Evolutionary conservation across 2,113 vertebrate species (phyloP).

Genomic region (Galeopterus variegatus): DNA sequence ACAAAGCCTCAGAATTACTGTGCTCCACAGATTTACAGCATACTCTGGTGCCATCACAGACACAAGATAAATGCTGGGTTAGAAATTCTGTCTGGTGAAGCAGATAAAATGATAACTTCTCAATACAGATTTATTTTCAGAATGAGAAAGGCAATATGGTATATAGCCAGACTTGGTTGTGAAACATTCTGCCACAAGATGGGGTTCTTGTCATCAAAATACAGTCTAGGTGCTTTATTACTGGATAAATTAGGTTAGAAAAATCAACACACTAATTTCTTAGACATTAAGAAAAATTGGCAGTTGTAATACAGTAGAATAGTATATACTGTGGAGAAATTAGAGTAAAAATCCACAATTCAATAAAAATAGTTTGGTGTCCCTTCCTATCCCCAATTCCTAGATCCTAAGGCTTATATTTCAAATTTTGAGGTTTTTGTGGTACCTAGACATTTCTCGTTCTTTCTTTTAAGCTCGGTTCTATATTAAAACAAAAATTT

Average conservation of each 20-base stretch:
- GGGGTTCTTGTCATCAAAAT: constrained; percentile 69
- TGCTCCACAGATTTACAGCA: constrained; percentile 49
- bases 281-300: background rate
- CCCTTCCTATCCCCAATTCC: background rate
- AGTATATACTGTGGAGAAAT: background rate
- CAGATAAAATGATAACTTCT: constrained; percentile 71
- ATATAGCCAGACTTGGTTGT: background rate
- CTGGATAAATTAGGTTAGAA: constrained; percentile 1
- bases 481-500: background rate
- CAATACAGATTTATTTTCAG: constrained; percentile 49
- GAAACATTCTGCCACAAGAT: constrained; percentile 72
- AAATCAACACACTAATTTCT: constrained; percentile 36
- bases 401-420: background rate
- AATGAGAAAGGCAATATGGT: background rate
- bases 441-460: background rate
- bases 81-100: constrained; percentile 58
- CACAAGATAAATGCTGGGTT: constrained; percentile 56
- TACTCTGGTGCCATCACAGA: background rate
- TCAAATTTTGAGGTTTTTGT: background rate
- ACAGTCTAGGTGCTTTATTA: background rate
- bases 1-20: constrained; percentile 50
- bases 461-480: background rate
- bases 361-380: background rate
- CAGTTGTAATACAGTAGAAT: background rate
- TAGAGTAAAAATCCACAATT: background rate